Evolutionary conservation across 2,888 invertebrate genomes (phyloP), one percentile per base, ranked within the genome.

Genomic region (Epistrophe eligans): DNA sequence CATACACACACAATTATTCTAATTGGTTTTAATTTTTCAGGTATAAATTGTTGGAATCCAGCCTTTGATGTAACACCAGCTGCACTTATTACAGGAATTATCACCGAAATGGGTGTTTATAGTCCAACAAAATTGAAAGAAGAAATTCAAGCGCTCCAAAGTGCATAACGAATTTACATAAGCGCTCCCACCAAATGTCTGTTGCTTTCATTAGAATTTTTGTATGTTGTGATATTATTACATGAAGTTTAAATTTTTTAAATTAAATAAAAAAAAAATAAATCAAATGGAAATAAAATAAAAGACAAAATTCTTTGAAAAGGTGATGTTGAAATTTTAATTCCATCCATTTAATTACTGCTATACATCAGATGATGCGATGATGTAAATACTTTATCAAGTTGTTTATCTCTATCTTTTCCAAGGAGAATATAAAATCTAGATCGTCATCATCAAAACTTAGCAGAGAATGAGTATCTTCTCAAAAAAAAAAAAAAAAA

Each of bases 1-100:
- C 6, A n/a, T 45, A 3, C n/a, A 48, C 43, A 17, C 4, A 17
- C n/a, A n/a, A n/a, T n/a, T n/a, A 10, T 17, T 15, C 6, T 60
- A 19, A 58, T 48, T 52, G 2, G 2, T 4, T 79, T 89, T 85
- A 88, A 90, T 88, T 87, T 94, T 94, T 67, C 93, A 96, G 97
- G 97, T 74, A 98, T 99, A 74, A 94, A 95, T 73, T 98, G 98
- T 92, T 99, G 99, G 99, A 99, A 99, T 94, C 99, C 99, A 70
- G 97, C 99, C 0, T 99, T 99, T 93, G 99, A 99, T 93, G 97
- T 99, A 0, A 99, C 99, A 5, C 99, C 99, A 35, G 97, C 98
- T 0, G 93, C 94, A 19, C 94, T 99, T 43, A 99, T 99, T 88
- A 97, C 97, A 79, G 98, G 96, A 24, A 98, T 99, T 88, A 97